A percentile compares a stretch with the other conserved stretches of the same genome.
Evolutionary conservation across 1,140 invertebrate genomes (phyloP).

Genomic region (Megalopta genalis): DNA sequence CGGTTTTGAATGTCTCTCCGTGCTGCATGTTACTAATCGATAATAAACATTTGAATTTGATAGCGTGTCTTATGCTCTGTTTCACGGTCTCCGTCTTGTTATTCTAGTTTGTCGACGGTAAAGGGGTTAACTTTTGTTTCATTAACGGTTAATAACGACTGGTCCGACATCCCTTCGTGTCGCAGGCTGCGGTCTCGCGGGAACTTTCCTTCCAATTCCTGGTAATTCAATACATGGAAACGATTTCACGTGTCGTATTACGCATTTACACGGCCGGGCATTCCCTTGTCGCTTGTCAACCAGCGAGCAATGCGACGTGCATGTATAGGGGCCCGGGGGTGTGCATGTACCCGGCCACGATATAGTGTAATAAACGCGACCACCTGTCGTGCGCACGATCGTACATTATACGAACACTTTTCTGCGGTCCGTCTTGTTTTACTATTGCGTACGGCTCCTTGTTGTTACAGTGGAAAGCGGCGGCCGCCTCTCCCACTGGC

Average conservation of each 20-base stretch:
- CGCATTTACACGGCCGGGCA: slow-evolving; percentile 48
- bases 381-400: slow-evolving; percentile 32
- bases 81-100: not conserved
- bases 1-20: no score
- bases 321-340: not conserved
- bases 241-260: slow-evolving; percentile 76
- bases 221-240: slow-evolving; percentile 73
- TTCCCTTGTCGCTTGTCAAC: slow-evolving; percentile 25
- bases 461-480: not conserved
- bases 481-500: not conserved
- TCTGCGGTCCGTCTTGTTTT: not conserved
- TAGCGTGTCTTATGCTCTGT: not conserved
- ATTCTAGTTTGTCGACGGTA: not conserved
- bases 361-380: slow-evolving; percentile 27
- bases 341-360: slow-evolving; percentile 5
- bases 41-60: no score
- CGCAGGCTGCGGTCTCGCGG: slow-evolving; percentile 43
- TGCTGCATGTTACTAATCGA: no score
- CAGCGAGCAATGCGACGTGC: not conserved
- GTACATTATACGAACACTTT: not conserved
- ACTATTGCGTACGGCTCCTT: slow-evolving; percentile 5
- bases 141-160: slow-evolving; percentile 19
- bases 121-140: slow-evolving; percentile 4
- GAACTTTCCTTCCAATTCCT: slow-evolving; percentile 60
- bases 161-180: slow-evolving; percentile 29